Evolutionary conservation across 2,888 invertebrate species (phyloP), one percentile per base, ranked within the genome.

Genomic region (Xanthorhoe spadicearia): DNA sequence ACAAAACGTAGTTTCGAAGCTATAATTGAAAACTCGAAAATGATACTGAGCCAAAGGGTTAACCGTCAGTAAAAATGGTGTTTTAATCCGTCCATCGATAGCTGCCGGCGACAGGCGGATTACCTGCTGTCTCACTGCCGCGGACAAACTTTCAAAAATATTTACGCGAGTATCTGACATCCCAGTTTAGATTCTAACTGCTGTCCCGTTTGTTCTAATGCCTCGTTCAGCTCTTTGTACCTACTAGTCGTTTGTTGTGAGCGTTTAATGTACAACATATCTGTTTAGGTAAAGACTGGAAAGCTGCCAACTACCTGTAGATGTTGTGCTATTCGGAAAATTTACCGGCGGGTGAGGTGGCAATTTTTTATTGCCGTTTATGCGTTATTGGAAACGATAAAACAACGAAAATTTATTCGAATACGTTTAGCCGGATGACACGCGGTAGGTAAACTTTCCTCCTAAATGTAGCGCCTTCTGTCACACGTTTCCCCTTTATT

Each of bases 221-320:
- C 68, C 77, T 86, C 82, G 85, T 88, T 88, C 85, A 81, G 82
- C 63, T 79, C 82, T 84, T 85, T 84, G 76, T 81, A 51, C 32
- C n/a, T 46, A 64, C 23, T 17, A 63, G 56, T 43, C 9, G 46
- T 66, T 78, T 74, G 74, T 78, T 79, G 77, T 74, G 67, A 76
- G 68, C 81, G 77, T 79, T 85, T 83, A 84, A 85, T 83, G 82
- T 81, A 78, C 77, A 81, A 83, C 82, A 83, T 83, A 85, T 87
- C 80, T 83, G 81, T 83, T 77, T 85, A 89, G 85, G 85, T 88
- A 80, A 81, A 78, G 75, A 76, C 85, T 91, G 92, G 92, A 88
- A 75, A 73, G 68, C 75, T 84, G 90, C 92, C 91, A 92, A 92
- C 92, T 87, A 92, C 92, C 91, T 92, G 92, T 92, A 82, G 92